Percentiles rank a stretch among this genome's conserved stretches.
Conservation (phyloP, 2,113 vertebrate species). For the Eidolon helvum region DNA sequence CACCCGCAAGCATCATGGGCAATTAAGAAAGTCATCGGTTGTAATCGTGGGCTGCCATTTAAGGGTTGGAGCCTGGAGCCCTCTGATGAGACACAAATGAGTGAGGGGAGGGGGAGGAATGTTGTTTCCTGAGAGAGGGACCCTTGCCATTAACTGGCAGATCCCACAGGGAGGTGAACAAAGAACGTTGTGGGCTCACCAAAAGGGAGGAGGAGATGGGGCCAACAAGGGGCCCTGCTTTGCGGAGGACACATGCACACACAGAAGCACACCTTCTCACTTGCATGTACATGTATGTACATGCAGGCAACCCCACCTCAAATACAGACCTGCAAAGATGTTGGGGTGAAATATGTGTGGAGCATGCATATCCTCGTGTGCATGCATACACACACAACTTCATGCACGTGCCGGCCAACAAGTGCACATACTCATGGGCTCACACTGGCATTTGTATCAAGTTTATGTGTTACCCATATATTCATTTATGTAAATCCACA, state of each 20-base stretch:
- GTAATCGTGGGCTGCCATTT: constrained; percentile 79
- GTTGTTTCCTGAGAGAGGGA: constrained; percentile 47
- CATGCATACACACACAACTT: background rate
- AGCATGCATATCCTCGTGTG: fast-evolving
- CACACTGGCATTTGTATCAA: background rate
- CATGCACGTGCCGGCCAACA: no score
- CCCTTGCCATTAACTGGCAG: constrained; percentile 66
- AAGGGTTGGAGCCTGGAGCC: constrained; percentile 75
- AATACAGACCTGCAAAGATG: background rate
- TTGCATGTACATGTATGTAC: fast-evolving
- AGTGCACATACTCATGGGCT: background rate
- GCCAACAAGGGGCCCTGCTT: background rate
- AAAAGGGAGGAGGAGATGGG: background rate
- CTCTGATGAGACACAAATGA: constrained; percentile 59
- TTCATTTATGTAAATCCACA: background rate
- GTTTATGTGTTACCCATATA: background rate
- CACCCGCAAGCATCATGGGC: constrained; percentile 76
- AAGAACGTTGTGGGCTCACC: background rate
- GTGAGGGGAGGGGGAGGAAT: background rate
- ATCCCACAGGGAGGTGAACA: constrained; percentile 34
- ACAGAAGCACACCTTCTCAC: background rate
- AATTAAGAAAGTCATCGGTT: constrained; percentile 81
- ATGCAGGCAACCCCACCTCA: background rate
- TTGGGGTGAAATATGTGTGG: background rate
- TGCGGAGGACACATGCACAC: background rate